These are phyloP conservation scores for Sorex araneus DNA, from an alignment of 2,113 vertebrate genomes.

Conservation along the genomic window DNA sequence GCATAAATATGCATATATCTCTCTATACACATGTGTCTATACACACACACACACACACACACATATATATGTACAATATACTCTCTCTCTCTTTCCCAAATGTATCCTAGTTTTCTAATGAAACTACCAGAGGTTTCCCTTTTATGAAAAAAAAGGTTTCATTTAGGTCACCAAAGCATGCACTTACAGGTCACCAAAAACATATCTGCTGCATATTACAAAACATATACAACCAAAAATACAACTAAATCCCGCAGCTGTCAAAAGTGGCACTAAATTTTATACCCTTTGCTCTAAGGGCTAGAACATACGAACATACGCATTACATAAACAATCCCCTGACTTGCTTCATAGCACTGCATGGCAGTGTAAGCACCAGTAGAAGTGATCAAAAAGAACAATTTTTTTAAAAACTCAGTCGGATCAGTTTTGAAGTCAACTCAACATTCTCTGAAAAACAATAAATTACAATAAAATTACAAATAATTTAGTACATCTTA, in stretches of 20 bases:
- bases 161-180: neutral
- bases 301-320: too few species aligned
- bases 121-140: constrained; percentile 37
- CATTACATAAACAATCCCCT: too few species aligned
- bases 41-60: neutral
- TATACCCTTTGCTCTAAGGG: constrained; percentile 8
- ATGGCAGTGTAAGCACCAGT: too few species aligned
- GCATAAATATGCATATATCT: constrained; percentile 34
- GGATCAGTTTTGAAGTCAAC: constrained; percentile 33
- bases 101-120: neutral
- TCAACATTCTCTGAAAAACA: constrained; percentile 33
- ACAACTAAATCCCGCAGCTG: neutral
- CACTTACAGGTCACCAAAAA: neutral
- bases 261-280: constrained; percentile 21
- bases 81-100: too few species aligned
- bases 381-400: too few species aligned
- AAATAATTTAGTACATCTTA: constrained; percentile 26
- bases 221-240: neutral
- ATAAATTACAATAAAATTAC: constrained; percentile 42
- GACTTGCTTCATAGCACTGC: too few species aligned
- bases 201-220: neutral
- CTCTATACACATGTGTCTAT: constrained; percentile 36
- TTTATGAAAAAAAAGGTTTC: constrained; percentile 30
- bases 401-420: constrained; percentile 45
- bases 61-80: too few species aligned